These are phyloP conservation scores for Rapana venosa DNA, from an alignment of 2,888 invertebrate genomes.

Conservation along the genomic window DNA sequence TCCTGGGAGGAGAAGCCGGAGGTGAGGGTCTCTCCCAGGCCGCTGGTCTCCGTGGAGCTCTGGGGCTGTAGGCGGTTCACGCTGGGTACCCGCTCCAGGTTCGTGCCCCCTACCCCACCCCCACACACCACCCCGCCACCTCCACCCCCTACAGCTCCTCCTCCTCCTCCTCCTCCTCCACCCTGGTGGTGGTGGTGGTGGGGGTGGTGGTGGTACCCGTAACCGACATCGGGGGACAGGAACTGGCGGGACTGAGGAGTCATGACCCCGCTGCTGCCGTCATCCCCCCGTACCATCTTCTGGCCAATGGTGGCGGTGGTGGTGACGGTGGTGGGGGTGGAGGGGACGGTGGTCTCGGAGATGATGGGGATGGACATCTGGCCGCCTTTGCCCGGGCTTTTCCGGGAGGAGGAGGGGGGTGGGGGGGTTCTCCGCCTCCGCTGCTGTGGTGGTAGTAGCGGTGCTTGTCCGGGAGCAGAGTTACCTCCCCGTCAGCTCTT, in stretches of 20 bases:
- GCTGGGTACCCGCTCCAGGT: constrained; percentile 57
- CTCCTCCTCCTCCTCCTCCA: not conserved
- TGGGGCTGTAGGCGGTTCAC: constrained; percentile 67
- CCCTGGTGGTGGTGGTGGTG: constrained; percentile 30
- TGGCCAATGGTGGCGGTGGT: not conserved
- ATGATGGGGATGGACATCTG: not conserved
- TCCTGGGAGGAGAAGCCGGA: constrained; percentile 72
- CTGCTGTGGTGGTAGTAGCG: not conserved
- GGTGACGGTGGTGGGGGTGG: not conserved
- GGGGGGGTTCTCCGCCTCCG: too few species aligned
- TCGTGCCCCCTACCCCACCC: constrained; percentile 13
- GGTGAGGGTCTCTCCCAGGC: constrained; percentile 69
- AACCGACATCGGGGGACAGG: constrained; percentile 55
- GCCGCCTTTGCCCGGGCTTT: not conserved
- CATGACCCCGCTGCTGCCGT: not conserved
- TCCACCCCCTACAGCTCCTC: not conserved
- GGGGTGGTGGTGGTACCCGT: constrained; percentile 11
- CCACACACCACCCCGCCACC: not conserved
- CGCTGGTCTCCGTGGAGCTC: constrained; percentile 73
- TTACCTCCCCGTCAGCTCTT: not conserved
- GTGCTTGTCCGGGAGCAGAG: too few species aligned
- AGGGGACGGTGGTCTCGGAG: constrained; percentile 23
- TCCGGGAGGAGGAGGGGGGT: not conserved
- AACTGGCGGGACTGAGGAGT: constrained; percentile 43
- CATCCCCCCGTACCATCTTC: not conserved